Evolutionary conservation across 2,113 vertebrate species (phyloP), one percentile per base, ranked within the genome.

Genomic region (Cervus canadensis): DNA sequence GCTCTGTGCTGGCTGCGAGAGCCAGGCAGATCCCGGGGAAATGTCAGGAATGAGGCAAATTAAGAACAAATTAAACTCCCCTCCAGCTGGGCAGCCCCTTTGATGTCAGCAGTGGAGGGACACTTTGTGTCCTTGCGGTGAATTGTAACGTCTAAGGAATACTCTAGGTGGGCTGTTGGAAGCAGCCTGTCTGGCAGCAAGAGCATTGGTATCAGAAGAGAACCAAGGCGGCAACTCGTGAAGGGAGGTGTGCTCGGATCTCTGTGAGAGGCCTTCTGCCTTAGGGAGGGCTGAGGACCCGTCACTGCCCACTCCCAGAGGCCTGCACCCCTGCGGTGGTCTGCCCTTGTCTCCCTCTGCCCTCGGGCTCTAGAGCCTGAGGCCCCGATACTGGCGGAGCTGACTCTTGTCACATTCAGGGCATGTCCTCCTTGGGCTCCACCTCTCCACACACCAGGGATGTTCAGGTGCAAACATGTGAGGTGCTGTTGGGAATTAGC

Each of bases 51-150:
- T 2, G 43, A 86, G 36, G 84, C 67, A 79, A 87, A 93, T 91
- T 87, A 93, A 91, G 87, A 91, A 82, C 60, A 92, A 81, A 96
- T 95, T 74, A 95, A 91, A 43, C 76, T 89, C n/a, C 81, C 50
- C 12, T 57, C 79, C 62, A 59, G 92, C 89, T 89, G 95, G 89
- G 45, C 54, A n/a, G 83, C 84, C 59, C 30, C 4, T 7, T 87
- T 60, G 94, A 83, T 89, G 84, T 94, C 52, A 62, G 91, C 71
- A 26, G 17, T 5, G 0, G 36, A 79, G 87, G 94, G 92, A 43
- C 19, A 8, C 43, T 40, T 60, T 23, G 48, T 43, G 64, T 33
- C 64, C 0, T 11, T 89, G 89, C 6, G 6, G 62, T 81, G 90
- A 89, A 43, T 84, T 28, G 2, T 33, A 45, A 48, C 12, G 25